phyloP scores from a whole-genome alignment of 2,113 vertebrate genomes.

The Nesogale talazaci region DNA sequence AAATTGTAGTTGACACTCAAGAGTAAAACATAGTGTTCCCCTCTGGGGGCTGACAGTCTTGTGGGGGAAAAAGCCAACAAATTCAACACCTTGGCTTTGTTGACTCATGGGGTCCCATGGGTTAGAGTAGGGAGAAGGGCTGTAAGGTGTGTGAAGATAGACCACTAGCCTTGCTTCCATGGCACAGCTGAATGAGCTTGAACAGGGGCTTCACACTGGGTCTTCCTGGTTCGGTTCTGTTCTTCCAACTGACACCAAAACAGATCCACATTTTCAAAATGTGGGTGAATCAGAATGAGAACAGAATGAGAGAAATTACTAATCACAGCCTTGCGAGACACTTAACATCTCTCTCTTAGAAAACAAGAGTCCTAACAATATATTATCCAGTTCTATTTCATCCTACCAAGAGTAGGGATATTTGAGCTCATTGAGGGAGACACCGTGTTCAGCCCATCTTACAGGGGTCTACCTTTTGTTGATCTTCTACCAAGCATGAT shows the following conservation, averaged over 20 bases:
- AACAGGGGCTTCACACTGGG: too few species aligned
- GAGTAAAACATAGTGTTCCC: background rate
- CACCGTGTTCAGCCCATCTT: background rate
- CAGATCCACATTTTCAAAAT: background rate
- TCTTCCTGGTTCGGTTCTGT: background rate
- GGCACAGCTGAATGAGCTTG: background rate
- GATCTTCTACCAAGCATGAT: background rate
- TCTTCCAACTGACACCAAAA: background rate
- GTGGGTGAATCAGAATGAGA: background rate
- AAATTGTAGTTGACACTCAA: background rate
- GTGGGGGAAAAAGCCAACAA: background rate
- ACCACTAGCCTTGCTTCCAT: background rate
- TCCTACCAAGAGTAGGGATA: background rate
- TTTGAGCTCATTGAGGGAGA: background rate
- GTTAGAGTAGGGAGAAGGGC: too few species aligned
- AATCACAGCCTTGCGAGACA: background rate
- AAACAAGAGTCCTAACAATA: background rate
- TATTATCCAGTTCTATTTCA: background rate
- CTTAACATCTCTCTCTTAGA: background rate
- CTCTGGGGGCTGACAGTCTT: too few species aligned
- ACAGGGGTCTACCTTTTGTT: background rate
- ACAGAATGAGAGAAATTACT: too few species aligned
- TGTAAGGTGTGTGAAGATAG: background rate
- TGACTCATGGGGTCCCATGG: too few species aligned
- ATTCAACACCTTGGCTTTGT: background rate